These are phyloP conservation scores for Entelurus aequoreus DNA, from an alignment of 2,113 vertebrate species.

Conservation along the genomic window DNA sequence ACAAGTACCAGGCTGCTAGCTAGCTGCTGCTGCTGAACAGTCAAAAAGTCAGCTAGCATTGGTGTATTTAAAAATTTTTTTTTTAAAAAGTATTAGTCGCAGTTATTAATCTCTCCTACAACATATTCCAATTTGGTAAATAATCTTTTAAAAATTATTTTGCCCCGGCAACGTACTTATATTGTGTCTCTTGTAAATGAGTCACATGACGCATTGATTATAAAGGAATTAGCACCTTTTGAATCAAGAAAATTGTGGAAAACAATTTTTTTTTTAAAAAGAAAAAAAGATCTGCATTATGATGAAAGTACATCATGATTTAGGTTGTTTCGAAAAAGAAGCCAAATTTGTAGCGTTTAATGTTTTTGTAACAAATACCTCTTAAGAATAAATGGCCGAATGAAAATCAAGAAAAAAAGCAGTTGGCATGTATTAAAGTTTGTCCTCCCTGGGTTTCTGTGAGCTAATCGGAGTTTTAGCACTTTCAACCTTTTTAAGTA, in stretches of 20 bases:
- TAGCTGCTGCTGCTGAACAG: slow-evolving; percentile 10
- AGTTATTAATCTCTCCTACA: slow-evolving; percentile 1
- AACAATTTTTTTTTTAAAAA: too few species aligned
- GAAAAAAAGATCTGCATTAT: slow-evolving; percentile 32
- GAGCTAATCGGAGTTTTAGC: slow-evolving; percentile 81
- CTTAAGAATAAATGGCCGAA: slow-evolving; percentile 23
- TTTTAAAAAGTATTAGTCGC: neutral
- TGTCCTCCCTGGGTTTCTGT: slow-evolving; percentile 80
- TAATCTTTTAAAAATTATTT: slow-evolving; percentile 16
- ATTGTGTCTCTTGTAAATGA: slow-evolving; percentile 15
- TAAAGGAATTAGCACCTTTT: slow-evolving; percentile 48
- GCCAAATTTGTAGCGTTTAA: slow-evolving; percentile 49
- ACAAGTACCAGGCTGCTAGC: neutral
- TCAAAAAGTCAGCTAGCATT: slow-evolving; percentile 14
- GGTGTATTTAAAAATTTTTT: slow-evolving; percentile 1
- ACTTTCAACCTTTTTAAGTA: slow-evolving; percentile 77
- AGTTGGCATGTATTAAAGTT: slow-evolving; percentile 64
- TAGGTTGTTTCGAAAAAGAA: slow-evolving; percentile 41
- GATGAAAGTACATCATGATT: slow-evolving; percentile 32
- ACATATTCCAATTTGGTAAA: slow-evolving; percentile 16
- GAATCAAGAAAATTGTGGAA: slow-evolving; percentile 9
- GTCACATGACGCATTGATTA: slow-evolving; percentile 28
- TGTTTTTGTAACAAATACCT: slow-evolving; percentile 44
- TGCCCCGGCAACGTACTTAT: slow-evolving; percentile 18
- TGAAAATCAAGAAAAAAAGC: slow-evolving; percentile 31